phyloP scores from a whole-genome alignment of 2,888 invertebrate species.

The Torymus auratus region DNA sequence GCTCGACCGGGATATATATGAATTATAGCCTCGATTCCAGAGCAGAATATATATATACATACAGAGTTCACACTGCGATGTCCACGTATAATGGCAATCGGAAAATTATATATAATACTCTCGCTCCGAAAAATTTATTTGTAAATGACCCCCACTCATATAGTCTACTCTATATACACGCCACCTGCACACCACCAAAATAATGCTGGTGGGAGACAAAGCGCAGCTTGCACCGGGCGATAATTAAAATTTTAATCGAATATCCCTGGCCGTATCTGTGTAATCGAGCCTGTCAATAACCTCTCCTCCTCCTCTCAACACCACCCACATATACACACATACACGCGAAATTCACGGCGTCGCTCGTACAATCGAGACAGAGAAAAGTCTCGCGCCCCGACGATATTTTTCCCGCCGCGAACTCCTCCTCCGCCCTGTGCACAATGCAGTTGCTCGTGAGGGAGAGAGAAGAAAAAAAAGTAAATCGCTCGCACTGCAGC shows the following conservation, averaged over 20 bases:
- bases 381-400: constrained; percentile 42
- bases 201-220: constrained; percentile 12
- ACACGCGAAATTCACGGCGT: constrained; percentile 28
- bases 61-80: no score
- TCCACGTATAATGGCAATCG: no score
- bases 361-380: constrained; percentile 40
- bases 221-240: constrained; percentile 1
- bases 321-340: no score
- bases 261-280: constrained; percentile 40
- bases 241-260: constrained; percentile 55
- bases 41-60: no score
- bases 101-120: no score
- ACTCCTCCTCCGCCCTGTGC: constrained; percentile 11
- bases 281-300: constrained; percentile 51
- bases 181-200: no score
- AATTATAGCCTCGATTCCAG: no score
- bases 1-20: constrained; percentile 5
- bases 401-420: constrained; percentile 17
- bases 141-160: no score
- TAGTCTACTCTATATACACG: no score
- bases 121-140: no score
- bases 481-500: constrained; percentile 14
- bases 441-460: not conserved
- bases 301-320: not conserved
- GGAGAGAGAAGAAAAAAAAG: constrained; percentile 25